Evolutionary conservation across 2,797 vertebrate genomes (phyloP).

Genomic region (Neoniphon sammara): DNA sequence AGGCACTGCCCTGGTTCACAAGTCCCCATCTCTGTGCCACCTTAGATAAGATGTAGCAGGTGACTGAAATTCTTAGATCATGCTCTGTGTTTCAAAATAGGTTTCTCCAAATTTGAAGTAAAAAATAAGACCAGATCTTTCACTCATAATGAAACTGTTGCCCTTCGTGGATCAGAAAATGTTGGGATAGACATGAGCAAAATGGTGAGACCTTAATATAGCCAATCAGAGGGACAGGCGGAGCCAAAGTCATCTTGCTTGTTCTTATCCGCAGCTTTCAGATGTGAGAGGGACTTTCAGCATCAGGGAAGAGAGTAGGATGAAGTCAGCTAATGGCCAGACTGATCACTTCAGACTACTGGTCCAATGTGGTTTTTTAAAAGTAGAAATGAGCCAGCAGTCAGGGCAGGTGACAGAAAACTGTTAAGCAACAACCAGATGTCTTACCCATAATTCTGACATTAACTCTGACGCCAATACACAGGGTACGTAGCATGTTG

Average conservation of each 20-base stretch:
- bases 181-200: neutral
- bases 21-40: neutral
- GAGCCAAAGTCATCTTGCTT: neutral
- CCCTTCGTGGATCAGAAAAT: neutral
- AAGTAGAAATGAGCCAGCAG: neutral
- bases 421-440: neutral
- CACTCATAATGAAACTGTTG: neutral
- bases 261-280: conserved; percentile 3
- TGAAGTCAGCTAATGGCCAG: neutral
- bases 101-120: neutral
- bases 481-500: neutral
- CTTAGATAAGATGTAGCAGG: neutral
- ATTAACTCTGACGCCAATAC: neutral
- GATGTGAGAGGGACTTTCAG: conserved; percentile 5
- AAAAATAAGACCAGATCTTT: neutral
- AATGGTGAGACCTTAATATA: neutral
- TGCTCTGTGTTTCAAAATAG: neutral
- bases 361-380: neutral
- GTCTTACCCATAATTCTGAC: neutral
- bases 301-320: conserved; percentile 4
- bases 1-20: neutral
- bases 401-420: conserved; percentile 2
- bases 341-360: neutral
- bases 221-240: neutral
- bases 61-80: neutral